These are phyloP conservation scores for Drosophila virilis DNA, from an alignment of 1,140 invertebrate genomes.

Conservation along the genomic window DNA sequence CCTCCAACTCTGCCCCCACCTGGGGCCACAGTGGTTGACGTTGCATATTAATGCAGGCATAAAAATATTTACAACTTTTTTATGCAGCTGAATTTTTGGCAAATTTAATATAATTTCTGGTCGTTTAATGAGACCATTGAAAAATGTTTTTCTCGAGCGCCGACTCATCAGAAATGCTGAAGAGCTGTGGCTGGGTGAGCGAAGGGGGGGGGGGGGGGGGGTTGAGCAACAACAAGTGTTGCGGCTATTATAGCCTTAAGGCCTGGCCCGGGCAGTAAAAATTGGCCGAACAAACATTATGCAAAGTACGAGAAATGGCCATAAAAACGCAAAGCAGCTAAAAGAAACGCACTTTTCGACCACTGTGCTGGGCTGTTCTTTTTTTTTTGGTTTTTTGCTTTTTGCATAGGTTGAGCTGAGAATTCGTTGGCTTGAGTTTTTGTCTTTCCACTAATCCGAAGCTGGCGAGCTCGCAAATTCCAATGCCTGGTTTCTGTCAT, in stretches of 20 bases:
- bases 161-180: conserved; percentile 51
- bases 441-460: conserved; percentile 75
- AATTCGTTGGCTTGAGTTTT: conserved; percentile 61
- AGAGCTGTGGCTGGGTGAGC: too few relatives aligned
- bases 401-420: conserved; percentile 42
- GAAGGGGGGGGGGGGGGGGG: neutral
- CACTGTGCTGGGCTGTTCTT: conserved; percentile 48
- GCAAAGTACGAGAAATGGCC: conserved; percentile 59
- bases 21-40: conserved; percentile 66
- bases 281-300: conserved; percentile 70
- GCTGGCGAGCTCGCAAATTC: conserved; percentile 66
- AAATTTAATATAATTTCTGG: conserved; percentile 83
- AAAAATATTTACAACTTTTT: conserved; percentile 83
- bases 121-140: conserved; percentile 78
- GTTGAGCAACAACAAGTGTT: conserved; percentile 69
- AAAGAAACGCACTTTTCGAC: conserved; percentile 6
- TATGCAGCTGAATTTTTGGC: conserved; percentile 66
- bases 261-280: conserved; percentile 57
- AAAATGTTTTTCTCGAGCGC: conserved; percentile 51
- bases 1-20: neutral
- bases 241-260: conserved; percentile 51
- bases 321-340: conserved; percentile 44
- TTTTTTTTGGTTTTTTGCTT: conserved; percentile 20
- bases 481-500: conserved; percentile 74
- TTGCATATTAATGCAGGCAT: conserved; percentile 82